These are phyloP conservation scores for Dorcus parallelipipedus DNA, from an alignment of 2,888 invertebrate genomes.

Conservation along the genomic window DNA sequence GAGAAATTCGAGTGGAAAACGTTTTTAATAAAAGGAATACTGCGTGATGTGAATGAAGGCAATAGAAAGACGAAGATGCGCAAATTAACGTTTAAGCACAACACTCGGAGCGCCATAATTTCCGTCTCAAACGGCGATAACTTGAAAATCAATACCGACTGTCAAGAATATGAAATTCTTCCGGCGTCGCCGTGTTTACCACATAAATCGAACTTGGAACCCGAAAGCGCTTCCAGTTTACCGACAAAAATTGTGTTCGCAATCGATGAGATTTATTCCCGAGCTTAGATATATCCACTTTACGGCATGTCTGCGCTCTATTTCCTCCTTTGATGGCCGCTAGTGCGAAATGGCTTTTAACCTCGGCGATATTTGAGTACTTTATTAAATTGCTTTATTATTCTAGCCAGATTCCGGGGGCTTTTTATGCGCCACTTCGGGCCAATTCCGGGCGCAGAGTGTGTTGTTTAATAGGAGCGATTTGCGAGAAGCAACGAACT, in stretches of 20 bases:
- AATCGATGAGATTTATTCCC: slow-evolving; percentile 2
- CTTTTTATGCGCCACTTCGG: slow-evolving; percentile 16
- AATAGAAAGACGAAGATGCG: no score
- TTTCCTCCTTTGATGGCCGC: slow-evolving; percentile 20
- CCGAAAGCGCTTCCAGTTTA: neutral
- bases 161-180: no score
- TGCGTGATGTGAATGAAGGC: no score
- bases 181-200: no score
- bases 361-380: slow-evolving; percentile 25
- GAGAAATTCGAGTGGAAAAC: no score
- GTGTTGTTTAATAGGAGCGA: neutral
- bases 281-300: slow-evolving; percentile 1
- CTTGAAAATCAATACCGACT: no score
- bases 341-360: slow-evolving; percentile 27
- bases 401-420: slow-evolving; percentile 19
- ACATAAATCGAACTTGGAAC: no score
- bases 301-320: slow-evolving; percentile 1
- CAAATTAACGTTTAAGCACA: no score
- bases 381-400: slow-evolving; percentile 31
- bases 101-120: no score
- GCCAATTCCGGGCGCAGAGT: neutral
- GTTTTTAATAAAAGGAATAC: no score
- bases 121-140: no score
- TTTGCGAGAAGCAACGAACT: neutral
- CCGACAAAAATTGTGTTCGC: neutral